These are phyloP conservation scores for Tetragnatha versicolor DNA, from an alignment of 1,140 invertebrate species.

Conservation along the genomic window DNA sequence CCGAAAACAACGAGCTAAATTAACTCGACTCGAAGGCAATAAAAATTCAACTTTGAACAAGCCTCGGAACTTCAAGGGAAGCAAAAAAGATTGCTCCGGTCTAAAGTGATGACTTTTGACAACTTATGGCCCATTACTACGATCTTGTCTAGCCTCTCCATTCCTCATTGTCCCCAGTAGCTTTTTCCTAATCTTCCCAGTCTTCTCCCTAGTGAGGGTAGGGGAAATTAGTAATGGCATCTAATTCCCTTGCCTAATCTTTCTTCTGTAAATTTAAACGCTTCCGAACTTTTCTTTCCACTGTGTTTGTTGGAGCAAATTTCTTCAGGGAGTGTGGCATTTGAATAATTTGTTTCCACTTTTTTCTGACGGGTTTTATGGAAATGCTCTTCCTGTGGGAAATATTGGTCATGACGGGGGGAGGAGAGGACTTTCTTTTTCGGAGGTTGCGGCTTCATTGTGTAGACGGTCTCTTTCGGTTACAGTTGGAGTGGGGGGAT, in stretches of 20 bases:
- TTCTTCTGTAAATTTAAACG: slow-evolving; percentile 54
- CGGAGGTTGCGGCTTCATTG: too few relatives aligned
- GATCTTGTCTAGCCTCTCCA: slow-evolving; percentile 40
- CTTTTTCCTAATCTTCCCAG: slow-evolving; percentile 40
- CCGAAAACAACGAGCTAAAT: slow-evolving; percentile 19
- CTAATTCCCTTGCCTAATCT: slow-evolving; percentile 52
- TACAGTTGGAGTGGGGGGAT: slow-evolving; percentile 3
- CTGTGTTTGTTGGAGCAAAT: slow-evolving; percentile 43
- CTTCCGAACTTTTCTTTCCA: slow-evolving; percentile 26
- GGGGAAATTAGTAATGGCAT: slow-evolving; percentile 53
- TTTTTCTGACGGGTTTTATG: slow-evolving; percentile 45
- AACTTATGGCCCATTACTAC: slow-evolving; percentile 49
- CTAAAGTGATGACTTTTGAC: slow-evolving; percentile 43
- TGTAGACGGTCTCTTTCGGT: too few relatives aligned
- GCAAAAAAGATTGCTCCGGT: slow-evolving; percentile 30
- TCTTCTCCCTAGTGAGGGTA: slow-evolving; percentile 21
- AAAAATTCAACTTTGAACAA: slow-evolving; percentile 32
- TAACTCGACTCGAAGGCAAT: slow-evolving; percentile 25
- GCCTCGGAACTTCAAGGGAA: not conserved
- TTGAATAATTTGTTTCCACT: slow-evolving; percentile 51
- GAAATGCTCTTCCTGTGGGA: slow-evolving; percentile 46
- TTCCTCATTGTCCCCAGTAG: slow-evolving; percentile 11
- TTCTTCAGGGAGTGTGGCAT: slow-evolving; percentile 24
- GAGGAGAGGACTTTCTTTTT: too few relatives aligned
- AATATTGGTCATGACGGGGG: slow-evolving; percentile 46